A percentile compares a stretch with the other conserved stretches of the same genome.
Conservation (phyloP, 2,888 invertebrate species). For the Acanthococcus lagerstroemiae region DNA sequence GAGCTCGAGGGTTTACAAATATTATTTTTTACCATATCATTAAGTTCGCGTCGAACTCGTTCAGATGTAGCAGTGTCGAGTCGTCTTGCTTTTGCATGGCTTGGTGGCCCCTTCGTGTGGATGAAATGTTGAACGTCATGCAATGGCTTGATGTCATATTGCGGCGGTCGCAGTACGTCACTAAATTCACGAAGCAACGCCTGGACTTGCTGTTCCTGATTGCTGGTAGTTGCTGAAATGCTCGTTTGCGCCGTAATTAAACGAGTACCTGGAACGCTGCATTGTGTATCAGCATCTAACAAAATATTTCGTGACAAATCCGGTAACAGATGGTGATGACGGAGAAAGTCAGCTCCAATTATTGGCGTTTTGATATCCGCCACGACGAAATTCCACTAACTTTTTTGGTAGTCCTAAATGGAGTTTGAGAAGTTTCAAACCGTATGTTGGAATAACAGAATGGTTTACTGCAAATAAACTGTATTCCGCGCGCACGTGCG, state of each 20-base stretch:
- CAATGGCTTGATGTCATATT: background rate
- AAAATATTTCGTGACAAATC: background rate
- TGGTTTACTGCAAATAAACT: background rate
- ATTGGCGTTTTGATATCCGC: background rate
- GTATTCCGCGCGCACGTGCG: too few species aligned
- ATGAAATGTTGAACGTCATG: slow-evolving; percentile 13
- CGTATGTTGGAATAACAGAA: background rate
- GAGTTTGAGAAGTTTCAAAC: background rate
- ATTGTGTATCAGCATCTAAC: background rate
- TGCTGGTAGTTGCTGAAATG: background rate
- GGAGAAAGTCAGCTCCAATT: background rate
- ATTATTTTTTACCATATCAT: slow-evolving; percentile 40
- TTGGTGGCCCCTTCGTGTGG: slow-evolving; percentile 19
- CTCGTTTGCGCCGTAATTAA: background rate
- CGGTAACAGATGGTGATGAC: background rate
- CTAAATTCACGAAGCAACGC: background rate
- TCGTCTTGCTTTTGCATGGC: slow-evolving; percentile 7
- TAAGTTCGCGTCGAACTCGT: slow-evolving; percentile 35
- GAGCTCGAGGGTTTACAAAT: slow-evolving; percentile 42
- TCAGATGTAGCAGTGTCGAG: background rate
- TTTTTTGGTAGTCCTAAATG: background rate
- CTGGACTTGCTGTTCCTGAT: background rate
- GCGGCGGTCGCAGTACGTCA: background rate
- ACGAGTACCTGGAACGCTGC: background rate
- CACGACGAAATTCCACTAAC: background rate